Evolutionary conservation across 2,113 vertebrate species (phyloP), one percentile per base, ranked within the genome.

Genomic region (Serinus canaria): DNA sequence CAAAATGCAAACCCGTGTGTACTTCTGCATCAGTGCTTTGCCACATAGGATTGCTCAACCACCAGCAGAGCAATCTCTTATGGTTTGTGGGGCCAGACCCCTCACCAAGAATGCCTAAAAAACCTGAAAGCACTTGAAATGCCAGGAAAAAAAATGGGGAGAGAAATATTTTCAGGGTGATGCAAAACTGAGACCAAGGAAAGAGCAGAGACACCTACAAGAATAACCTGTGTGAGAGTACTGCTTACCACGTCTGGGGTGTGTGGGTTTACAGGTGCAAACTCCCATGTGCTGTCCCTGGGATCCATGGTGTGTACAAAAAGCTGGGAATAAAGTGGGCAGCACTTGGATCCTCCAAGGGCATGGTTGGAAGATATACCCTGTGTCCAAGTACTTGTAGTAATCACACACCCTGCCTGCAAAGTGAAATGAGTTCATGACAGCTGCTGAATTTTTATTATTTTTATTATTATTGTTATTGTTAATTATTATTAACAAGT

Each of bases 191-290:
- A 72, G 31, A 22, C 50, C 6, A 4, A 10, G 12, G 47, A 59
- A 90, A 62, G n/a, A 64, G 10, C 0, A 0, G 58, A 80, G 50
- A 64, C 12, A 68, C 15, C 13, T 33, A 22, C 18, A 53, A 66
- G 46, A 80, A 41, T 9, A 70, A 21, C 4, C 10, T 24, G 41
- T 13, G 7, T 55, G n/a, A 86, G 24, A 83, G 41, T 15, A 8
- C 9, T 17, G 0, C 27, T 66, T 31, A 25, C 12, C 9, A 9
- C 0, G 0, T 31, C 50, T 79, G 35, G 15, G 7, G 22, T 5
- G 22, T 6, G 16, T 46, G 35, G 13, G 18, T 63, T 62, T 37
- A 13, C 55, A 59, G 47, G 19, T 43, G 47, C 46, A 80, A 83
- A 30, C 19, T 23, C 66, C 46, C 31, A 31, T 14, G 30, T 23